Base-by-base conservation (phyloP, 2,888 invertebrate species). In the Mythimna albipuncta region DNA sequence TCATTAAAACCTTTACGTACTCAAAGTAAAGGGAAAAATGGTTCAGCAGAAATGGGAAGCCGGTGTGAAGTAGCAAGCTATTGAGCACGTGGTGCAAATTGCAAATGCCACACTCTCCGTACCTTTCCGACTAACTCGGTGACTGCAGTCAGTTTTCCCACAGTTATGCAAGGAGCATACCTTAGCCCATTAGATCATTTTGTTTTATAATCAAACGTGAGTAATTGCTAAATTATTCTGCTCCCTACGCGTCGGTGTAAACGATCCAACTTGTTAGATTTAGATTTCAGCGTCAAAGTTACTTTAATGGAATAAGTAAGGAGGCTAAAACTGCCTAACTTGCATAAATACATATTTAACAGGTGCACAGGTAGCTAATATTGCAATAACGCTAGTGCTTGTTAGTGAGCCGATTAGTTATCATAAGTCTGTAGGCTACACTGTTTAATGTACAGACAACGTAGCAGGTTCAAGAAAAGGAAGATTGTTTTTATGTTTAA, bases 1-100 rank as follows among this genome's bases (percentile, higher is more conserved):
- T 21, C 11, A 66, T 74, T 62, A 55, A 41, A 70, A 62, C 57
- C 66, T 69, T 67, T 13, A 13, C 35, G 57, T 75, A 75, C 66
- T 69, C 62, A 69, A 63, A 61, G 55, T 58, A 35, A 58, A 21
- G 70, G 75, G 75, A 82, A 79, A 87, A 86, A 83, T 76, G 72
- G 87, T 90, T 92, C 88, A 82, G 73, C 69, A 84, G 91, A 92
- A 93, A 82, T 89, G 85, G 66, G 82, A 87, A 73, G 82, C 77
- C 81, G 86, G 92, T 91, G 93, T 88, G 86, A 89, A 86, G 87
- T 83, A 85, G 86, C 82, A 82, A 72, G 62, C 87, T 84, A 87
- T 79, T 68, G 70, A 64, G 80, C 84, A 82, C 84, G 83, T 82
- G 89, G 91, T 93, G 93, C 89, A 91, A 94, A 94, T 91, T 88